Conservation (phyloP, 2,113 vertebrate genomes). For the Clarias gariepinus region DNA sequence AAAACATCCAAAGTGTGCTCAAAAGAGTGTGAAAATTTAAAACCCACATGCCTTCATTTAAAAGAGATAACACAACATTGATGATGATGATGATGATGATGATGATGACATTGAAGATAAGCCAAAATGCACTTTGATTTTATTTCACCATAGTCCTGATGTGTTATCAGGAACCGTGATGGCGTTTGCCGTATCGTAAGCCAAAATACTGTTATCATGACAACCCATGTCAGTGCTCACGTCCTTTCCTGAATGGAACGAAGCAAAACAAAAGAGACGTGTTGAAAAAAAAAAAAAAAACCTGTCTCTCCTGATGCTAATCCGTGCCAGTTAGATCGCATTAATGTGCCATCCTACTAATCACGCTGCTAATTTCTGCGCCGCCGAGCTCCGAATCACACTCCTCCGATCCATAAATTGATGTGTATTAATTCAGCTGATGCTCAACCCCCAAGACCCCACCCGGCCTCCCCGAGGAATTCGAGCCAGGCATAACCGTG, state of each 20-base stretch:
- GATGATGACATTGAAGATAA: neutral
- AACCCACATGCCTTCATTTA: neutral
- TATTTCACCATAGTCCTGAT: neutral
- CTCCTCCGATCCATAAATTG: neutral
- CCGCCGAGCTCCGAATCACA: conserved; percentile 1
- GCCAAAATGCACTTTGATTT: neutral
- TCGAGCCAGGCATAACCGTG: neutral
- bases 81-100: neutral
- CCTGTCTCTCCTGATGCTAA: conserved; percentile 24
- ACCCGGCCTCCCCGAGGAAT: neutral
- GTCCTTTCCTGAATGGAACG: neutral
- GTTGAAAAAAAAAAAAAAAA: neutral
- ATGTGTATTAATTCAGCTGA: conserved; percentile 6
- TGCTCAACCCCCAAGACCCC: neutral
- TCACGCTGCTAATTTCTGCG: conserved; percentile 20
- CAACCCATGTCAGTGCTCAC: neutral
- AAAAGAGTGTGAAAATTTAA: neutral
- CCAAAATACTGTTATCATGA: neutral
- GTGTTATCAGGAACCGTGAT: neutral
- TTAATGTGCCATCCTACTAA: conserved; percentile 27
- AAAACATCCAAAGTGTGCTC: neutral
- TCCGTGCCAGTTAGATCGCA: conserved; percentile 21
- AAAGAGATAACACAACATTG: neutral
- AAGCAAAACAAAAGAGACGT: neutral
- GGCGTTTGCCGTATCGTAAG: neutral